Evolutionary conservation across 2,888 invertebrate genomes (phyloP).

Genomic region (Netelia inedita): DNA sequence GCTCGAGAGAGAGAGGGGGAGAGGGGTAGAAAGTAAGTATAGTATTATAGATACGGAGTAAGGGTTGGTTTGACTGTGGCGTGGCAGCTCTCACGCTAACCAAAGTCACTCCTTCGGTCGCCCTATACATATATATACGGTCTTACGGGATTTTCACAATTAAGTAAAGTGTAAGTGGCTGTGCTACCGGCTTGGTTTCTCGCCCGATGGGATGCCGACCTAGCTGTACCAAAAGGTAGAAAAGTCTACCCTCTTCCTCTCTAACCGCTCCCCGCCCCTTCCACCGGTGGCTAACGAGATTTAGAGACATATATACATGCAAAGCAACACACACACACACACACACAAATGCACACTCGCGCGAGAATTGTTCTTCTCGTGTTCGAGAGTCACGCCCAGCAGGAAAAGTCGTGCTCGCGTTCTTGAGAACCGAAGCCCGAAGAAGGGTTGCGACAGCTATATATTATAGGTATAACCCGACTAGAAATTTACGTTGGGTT

Average conservation of each 20-base stretch:
- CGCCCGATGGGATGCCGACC: conserved; percentile 65
- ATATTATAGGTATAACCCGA: too few relatives aligned
- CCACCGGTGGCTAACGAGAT: conserved; percentile 66
- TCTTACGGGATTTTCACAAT: conserved; percentile 80
- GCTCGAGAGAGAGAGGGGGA: too few relatives aligned
- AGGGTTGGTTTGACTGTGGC: conserved; percentile 56
- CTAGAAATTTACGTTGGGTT: too few relatives aligned
- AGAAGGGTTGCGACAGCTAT: background rate
- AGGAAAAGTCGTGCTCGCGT: conserved; percentile 38
- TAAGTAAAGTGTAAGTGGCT: conserved; percentile 80
- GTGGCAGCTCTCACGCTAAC: conserved; percentile 70
- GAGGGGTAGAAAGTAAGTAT: conserved; percentile 39
- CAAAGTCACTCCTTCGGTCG: conserved; percentile 70
- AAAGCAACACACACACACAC: background rate
- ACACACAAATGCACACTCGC: conserved; percentile 22
- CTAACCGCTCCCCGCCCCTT: background rate
- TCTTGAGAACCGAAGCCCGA: conserved; percentile 23
- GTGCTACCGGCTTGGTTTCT: conserved; percentile 69
- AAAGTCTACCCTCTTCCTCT: conserved; percentile 46
- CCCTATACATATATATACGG: conserved; percentile 61
- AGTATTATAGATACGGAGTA: conserved; percentile 49
- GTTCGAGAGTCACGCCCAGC: conserved; percentile 50
- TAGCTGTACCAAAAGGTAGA: conserved; percentile 51
- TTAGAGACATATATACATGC: conserved; percentile 50
- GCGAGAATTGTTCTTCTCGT: conserved; percentile 36